Base-by-base conservation (phyloP, 2,888 invertebrate genomes). In the Meganola albula region DNA sequence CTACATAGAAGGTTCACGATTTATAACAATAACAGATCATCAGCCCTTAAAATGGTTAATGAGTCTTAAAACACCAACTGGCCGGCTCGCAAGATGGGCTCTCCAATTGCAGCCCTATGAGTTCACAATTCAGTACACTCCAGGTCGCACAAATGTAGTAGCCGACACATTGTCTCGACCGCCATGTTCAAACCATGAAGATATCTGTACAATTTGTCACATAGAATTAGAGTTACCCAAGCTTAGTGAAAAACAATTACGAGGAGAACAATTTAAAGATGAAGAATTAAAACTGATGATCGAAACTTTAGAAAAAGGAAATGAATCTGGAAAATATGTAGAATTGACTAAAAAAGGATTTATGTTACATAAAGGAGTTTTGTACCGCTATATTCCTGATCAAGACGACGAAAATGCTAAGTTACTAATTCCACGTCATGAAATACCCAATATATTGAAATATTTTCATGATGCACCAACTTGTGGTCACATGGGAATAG, bases 1-100 rank as follows among this genome's bases (percentile, higher is more conserved):
- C 1, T 56, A 50, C 10, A 46, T 52, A 2, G 53, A 53, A 32
- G 53, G 52, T 3, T n/a, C 24, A 1, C 24, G 25, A 21, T 26
- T 46, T 2, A 27, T 30, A 9, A 31, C 40, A 2, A 16, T 31
- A 1, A 41, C 43, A 0, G 45, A 48, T 10, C 45, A 43, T 26
- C 45, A 48, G 34, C 29, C 48, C 6, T 12, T 48, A 5, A 36
- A 29, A 9, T 48, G 41, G 44, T 10, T 43, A 12, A 20, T 43
- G 29, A 27, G 11, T 11, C 4, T 44, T 2, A 42, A 42, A 9
- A 25, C 43, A 0, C 46, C 43, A 10, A 39, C 31, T n/a, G 44
- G 44, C 1, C 33, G 44, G n/a, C 21, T 48, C 2, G 40, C 42
- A 4, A 21, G 44, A 10, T 44, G 44, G 47, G 44, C 44, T 1